Percentiles rank a stretch among this genome's conserved stretches.
These are phyloP conservation scores for Axis porcinus DNA, from an alignment of 2,113 vertebrate genomes.

Conservation along the genomic window DNA sequence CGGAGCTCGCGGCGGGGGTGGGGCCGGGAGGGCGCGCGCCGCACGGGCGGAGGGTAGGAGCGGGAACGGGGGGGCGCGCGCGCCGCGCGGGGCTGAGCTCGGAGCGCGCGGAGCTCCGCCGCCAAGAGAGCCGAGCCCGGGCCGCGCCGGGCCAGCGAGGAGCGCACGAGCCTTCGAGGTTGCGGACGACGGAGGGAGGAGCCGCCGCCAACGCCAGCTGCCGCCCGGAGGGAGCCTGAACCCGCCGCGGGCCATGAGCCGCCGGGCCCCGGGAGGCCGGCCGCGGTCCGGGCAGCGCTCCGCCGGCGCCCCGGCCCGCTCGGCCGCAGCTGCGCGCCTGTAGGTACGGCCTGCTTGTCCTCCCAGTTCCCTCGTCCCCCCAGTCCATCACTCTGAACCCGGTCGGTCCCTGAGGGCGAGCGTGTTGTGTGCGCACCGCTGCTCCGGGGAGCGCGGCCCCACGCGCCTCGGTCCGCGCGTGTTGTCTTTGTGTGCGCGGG, in stretches of 20 bases:
- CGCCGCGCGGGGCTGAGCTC: slow-evolving; percentile 22
- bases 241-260: slow-evolving; percentile 38
- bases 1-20: background rate
- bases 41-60: background rate
- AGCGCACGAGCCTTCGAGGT: slow-evolving; percentile 28
- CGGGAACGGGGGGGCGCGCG: slow-evolving; percentile 3
- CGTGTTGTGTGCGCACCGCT: slow-evolving; percentile 35
- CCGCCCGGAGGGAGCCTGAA: background rate
- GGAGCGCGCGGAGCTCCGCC: slow-evolving; percentile 28
- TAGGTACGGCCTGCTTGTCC: slow-evolving; percentile 67
- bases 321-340: slow-evolving; percentile 62
- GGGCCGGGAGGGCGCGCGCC: slow-evolving; percentile 16
- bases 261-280: slow-evolving; percentile 45
- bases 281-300: slow-evolving; percentile 52
- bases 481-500: slow-evolving; percentile 71
- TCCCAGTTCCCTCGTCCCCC: background rate
- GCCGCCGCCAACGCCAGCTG: background rate
- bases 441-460: slow-evolving; percentile 29
- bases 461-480: slow-evolving; percentile 51
- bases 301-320: slow-evolving; percentile 49
- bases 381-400: background rate
- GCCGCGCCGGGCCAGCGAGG: background rate
- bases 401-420: background rate
- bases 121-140: background rate
- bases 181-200: slow-evolving; percentile 1